phyloP scores from a whole-genome alignment of 2,113 vertebrate species.

The Eonycteris spelaea region DNA sequence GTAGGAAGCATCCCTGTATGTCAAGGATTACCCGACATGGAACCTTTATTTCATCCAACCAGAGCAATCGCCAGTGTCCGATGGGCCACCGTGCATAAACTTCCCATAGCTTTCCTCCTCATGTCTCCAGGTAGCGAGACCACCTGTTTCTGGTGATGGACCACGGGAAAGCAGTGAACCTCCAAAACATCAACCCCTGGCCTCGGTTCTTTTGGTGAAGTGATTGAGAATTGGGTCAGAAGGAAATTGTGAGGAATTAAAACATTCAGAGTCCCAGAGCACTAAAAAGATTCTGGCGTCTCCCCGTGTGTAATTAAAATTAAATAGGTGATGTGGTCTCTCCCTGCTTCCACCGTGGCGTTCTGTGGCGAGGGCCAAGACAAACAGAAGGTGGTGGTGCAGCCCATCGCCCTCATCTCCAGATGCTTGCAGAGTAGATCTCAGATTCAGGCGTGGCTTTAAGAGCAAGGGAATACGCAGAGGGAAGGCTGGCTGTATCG shows the following conservation, averaged over 20 bases:
- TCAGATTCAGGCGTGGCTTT: too few relatives aligned
- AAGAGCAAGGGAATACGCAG: too few relatives aligned
- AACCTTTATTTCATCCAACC: neutral
- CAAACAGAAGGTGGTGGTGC: too few relatives aligned
- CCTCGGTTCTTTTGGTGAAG: neutral
- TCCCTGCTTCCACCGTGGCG: too few relatives aligned
- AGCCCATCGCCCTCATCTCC: too few relatives aligned
- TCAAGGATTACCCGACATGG: neutral
- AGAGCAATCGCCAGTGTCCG: neutral
- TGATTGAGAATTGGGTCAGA: neutral
- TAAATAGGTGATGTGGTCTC: neutral
- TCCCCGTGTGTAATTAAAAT: neutral
- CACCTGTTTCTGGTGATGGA: neutral
- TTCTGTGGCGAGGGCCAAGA: too few relatives aligned
- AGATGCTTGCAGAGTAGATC: too few relatives aligned
- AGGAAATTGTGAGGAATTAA: neutral
- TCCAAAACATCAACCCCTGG: neutral
- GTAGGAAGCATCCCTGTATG: neutral
- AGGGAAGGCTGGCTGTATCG: too few relatives aligned
- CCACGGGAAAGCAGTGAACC: neutral
- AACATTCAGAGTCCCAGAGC: too few relatives aligned
- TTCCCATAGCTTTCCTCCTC: neutral
- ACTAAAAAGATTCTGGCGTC: too few relatives aligned
- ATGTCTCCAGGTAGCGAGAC: neutral
- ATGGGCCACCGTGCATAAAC: neutral